Evolutionary conservation across 2,888 invertebrate genomes (phyloP), one percentile per base, ranked within the genome.

Genomic region (Mesodorylaimus sp.): DNA sequence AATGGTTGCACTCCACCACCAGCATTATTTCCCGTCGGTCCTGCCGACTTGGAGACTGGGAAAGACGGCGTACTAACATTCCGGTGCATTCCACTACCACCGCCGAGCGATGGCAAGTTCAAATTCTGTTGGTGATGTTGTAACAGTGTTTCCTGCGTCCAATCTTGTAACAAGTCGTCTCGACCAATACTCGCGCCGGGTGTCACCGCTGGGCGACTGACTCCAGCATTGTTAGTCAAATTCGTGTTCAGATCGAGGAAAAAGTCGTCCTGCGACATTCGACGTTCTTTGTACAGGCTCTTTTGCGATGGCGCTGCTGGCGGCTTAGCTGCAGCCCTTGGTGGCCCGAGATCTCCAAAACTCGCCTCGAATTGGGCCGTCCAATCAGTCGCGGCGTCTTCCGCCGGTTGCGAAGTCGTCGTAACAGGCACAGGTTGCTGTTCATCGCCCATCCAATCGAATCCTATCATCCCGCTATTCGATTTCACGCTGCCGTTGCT

Each of bases 41-140:
- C 32, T 13, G 32, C 32, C 32, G 32, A 32, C 16, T 32, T 32
- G 10, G 16, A 13, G 32, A 16, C 10, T 16, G 32, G 16, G 28
- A 50, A 47, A 2, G 45, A 25, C 26, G 50, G 50, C 3, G 50
- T 23, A 21, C 50, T 50, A 19, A 37, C 45, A 36, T 50, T 50
- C 21, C 50, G 45, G 5, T 44, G 37, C 27, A 50, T 48, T 2
- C 26, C 28, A 3, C 10, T 21, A 21, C 16, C 10, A 16, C 32
- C 32, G 32, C 21, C 21, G n/a, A 41, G n/a, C 45, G 48, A 19
- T 3, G 19, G 7, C 47, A 46, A 26, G 7, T 24, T 46, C 3
- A 13, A n/a, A 32, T 32, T 32, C 32, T 32, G 32, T 16, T 7
- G 16, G n/a, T n/a, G n/a, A n/a, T n/a, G n/a, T 16, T 32, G 32